Evolutionary conservation across 2,888 invertebrate species (phyloP), one percentile per base, ranked within the genome.

Genomic region (Stegophylla sp.): DNA sequence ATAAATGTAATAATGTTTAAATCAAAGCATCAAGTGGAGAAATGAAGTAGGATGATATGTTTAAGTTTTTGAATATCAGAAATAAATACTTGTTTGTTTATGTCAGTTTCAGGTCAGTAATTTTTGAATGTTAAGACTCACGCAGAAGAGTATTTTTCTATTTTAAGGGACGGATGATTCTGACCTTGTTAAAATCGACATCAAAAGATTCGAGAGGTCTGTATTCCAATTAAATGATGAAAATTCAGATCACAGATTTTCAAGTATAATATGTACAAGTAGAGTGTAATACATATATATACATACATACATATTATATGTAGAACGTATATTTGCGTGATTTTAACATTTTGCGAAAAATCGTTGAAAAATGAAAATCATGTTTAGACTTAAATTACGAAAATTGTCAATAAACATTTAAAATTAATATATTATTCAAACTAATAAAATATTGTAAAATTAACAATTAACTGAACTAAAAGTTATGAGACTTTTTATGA

Each of bases 41-140:
- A 48, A 48, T 28, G 2, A n/a, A 48, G n/a, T 69, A 48, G 1
- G 26, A 69, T 10, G 26, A 71, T 53, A 10, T 15, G 34, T 34
- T 51, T n/a, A 53, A 71, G 34, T 53, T 34, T 34, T 41, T 53
- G 53, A 20, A 43, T 53, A n/a, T 15, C 53, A 15, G 28, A 69
- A 69, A 48, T 28, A 34, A n/a, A 69, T n/a, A n/a, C 67, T 28
- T 20, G 15, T 26, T 71, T 53, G 34, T 71, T 20, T 53, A 71
- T 48, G 12, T 59, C 72, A 43, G n/a, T 72, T 72, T 72, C 59
- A 43, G 72, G 72, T 72, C 72, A 72, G 26, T 59, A 59, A 59
- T 56, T 56, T 59, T 43, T 43, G 23, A 72, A 26, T 43, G 23
- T 41, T 17, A 3, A 71, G 26, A 51, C 7, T 53, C 41, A 0